These are phyloP conservation scores for Drosophila meridiana DNA, from an alignment of 2,888 invertebrate species.

Conservation along the genomic window DNA sequence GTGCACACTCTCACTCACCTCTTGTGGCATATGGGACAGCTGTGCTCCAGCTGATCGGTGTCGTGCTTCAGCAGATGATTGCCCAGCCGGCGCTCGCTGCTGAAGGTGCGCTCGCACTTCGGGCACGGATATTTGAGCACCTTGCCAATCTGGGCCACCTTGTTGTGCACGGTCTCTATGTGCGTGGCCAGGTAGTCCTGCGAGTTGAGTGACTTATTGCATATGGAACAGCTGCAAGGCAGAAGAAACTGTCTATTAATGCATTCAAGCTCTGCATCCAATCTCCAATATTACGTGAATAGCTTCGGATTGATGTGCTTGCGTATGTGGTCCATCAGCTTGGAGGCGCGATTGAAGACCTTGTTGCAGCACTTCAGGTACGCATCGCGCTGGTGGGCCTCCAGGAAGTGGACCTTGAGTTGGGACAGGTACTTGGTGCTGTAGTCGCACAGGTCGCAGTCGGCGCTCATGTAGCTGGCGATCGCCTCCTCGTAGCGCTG, in stretches of 20 bases:
- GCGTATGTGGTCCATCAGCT: slow-evolving; percentile 78
- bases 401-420: slow-evolving; percentile 72
- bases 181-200: slow-evolving; percentile 72
- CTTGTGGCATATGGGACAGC: slow-evolving; percentile 65
- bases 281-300: slow-evolving; percentile 62
- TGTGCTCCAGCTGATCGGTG: slow-evolving; percentile 69
- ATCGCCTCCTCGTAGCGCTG: slow-evolving; percentile 71
- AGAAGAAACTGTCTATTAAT: not conserved
- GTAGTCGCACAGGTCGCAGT: slow-evolving; percentile 77
- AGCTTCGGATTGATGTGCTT: slow-evolving; percentile 80
- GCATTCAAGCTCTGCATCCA: not conserved
- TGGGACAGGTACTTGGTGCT: slow-evolving; percentile 70
- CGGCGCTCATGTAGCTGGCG: slow-evolving; percentile 75
- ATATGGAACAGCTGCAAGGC: slow-evolving; percentile 58
- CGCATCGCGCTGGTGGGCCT: slow-evolving; percentile 74
- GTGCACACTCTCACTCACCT: slow-evolving; percentile 50
- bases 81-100: slow-evolving; percentile 63
- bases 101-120: slow-evolving; percentile 70
- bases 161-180: slow-evolving; percentile 73
- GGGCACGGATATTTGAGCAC: slow-evolving; percentile 65
- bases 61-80: slow-evolving; percentile 69
- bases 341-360: slow-evolving; percentile 68
- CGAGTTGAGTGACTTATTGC: slow-evolving; percentile 70
- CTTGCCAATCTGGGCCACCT: slow-evolving; percentile 62
- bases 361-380: slow-evolving; percentile 80